Percentiles rank a stretch among this genome's conserved stretches.
These are phyloP conservation scores for Catostomus latipinnis DNA, from an alignment of 2,797 vertebrate species.

Conservation along the genomic window DNA sequence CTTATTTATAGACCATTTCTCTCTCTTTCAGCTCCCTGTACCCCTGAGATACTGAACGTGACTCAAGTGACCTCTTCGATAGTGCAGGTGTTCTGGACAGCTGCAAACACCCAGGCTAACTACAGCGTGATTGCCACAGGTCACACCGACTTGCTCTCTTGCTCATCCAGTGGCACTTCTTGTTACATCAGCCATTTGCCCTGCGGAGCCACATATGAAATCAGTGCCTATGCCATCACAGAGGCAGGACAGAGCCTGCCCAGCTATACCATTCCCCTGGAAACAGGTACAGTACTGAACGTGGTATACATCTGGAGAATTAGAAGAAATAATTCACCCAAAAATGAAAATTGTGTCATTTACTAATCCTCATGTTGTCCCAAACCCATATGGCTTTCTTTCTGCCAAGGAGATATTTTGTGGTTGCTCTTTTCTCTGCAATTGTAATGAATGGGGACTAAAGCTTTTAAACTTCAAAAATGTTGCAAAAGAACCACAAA, in stretches of 20 bases:
- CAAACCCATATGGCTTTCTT: no score
- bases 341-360: no score
- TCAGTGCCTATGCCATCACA: constrained; percentile 81
- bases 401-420: no score
- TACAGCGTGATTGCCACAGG: constrained; percentile 80
- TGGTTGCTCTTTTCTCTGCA: no score
- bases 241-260: constrained; percentile 83
- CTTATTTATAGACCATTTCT: neutral
- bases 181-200: constrained; percentile 79
- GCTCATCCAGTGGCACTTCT: constrained; percentile 70
- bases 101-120: constrained; percentile 76
- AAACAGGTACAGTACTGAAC: constrained; percentile 80
- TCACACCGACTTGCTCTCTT: constrained; percentile 69
- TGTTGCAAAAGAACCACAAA: no score
- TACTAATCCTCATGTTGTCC: no score
- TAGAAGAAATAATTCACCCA: neutral
- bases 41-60: constrained; percentile 86
- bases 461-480: no score
- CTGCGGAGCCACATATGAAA: constrained; percentile 84
- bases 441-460: no score
- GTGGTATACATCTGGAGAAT: neutral
- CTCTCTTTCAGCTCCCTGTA: constrained; percentile 83
- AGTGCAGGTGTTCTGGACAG: constrained; percentile 79
- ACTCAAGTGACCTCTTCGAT: constrained; percentile 74
- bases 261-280: constrained; percentile 84